These are phyloP conservation scores for Porites australiensis DNA, from an alignment of 64 coral and sea anemone genomes.

Conservation along the genomic window DNA sequence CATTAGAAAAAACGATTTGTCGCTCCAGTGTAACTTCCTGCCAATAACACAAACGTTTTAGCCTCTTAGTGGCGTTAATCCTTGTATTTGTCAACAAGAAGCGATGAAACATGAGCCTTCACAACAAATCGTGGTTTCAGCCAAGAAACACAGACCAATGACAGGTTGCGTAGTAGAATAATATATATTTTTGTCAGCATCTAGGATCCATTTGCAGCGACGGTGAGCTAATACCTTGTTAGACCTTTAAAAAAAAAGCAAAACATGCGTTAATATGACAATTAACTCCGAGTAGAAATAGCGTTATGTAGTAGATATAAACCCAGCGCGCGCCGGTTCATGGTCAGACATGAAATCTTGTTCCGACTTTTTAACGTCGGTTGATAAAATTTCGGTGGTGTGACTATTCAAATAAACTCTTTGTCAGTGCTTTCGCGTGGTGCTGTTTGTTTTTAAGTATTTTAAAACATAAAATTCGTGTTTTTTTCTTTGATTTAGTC, in stretches of 20 bases:
- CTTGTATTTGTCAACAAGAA: slow-evolving; percentile 39
- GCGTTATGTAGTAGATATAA: no score
- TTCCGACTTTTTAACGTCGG: no score
- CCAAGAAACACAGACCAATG: neutral
- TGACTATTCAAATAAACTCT: no score
- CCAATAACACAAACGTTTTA: neutral
- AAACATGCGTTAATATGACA: neutral
- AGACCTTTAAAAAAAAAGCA: neutral
- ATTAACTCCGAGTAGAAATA: neutral
- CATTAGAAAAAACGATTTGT: neutral
- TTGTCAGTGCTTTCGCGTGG: no score
- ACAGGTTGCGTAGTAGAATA: slow-evolving; percentile 12
- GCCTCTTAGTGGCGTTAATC: neutral
- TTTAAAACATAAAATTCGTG: no score
- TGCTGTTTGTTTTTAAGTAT: no score
- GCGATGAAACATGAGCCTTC: slow-evolving; percentile 14
- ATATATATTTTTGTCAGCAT: neutral
- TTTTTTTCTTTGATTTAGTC: no score
- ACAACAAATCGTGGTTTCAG: neutral
- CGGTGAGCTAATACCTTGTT: neutral
- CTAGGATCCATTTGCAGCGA: neutral
- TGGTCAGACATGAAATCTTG: no score
- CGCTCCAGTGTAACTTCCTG: neutral
- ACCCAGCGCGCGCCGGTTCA: no score
- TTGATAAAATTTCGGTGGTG: no score